Conservation (phyloP, 2,113 vertebrate genomes). For the Heliornis fulica region DNA sequence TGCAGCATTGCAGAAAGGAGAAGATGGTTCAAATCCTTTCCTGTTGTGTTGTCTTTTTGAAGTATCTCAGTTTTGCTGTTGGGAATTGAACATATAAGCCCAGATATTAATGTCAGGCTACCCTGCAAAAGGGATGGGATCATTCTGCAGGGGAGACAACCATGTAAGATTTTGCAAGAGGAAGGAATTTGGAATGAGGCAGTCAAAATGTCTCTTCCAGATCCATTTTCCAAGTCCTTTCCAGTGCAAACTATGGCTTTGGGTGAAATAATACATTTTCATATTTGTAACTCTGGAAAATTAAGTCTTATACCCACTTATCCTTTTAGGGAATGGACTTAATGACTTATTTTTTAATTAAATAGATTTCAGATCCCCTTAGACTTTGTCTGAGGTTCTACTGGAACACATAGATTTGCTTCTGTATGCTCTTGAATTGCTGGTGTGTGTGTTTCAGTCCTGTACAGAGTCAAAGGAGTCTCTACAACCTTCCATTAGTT, state of each 20-base stretch:
- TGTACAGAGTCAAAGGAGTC: background rate
- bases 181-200: background rate
- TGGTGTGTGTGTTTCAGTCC: background rate
- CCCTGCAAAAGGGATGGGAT: background rate
- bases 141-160: background rate
- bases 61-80: background rate
- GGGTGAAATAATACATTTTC: background rate
- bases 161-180: background rate
- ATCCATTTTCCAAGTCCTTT: background rate
- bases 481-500: background rate
- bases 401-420: background rate
- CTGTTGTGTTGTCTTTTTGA: accelerated
- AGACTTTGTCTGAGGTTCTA: background rate
- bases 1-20: background rate
- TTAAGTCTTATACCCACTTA: background rate
- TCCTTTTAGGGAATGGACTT: background rate
- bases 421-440: background rate
- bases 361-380: background rate
- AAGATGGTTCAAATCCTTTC: background rate
- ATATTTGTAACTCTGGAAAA: background rate
- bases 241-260: background rate
- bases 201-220: background rate
- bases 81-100: background rate
- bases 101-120: background rate
- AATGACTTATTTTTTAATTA: background rate